Percentiles rank a stretch among this genome's conserved stretches.
Evolutionary conservation across 1,140 invertebrate genomes (phyloP).

Genomic region (Argopecten irradians): DNA sequence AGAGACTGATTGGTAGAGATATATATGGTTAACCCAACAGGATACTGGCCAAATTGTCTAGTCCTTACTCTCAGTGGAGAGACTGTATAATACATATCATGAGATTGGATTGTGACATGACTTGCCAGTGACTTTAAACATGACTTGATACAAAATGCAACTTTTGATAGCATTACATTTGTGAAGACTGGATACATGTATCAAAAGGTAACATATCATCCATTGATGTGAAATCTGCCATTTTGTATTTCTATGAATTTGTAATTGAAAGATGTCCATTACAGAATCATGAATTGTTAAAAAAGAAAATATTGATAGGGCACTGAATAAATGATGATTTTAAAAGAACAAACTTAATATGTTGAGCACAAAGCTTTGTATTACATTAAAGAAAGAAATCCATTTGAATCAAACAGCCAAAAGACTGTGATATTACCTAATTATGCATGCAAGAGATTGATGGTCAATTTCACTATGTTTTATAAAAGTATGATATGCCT

Average conservation of each 20-base stretch:
- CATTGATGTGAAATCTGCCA: background rate
- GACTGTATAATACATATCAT: background rate
- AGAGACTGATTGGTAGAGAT: background rate
- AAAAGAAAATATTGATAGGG: background rate
- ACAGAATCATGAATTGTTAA: background rate
- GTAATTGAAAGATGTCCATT: background rate
- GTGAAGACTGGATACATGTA: background rate
- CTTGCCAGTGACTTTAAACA: background rate
- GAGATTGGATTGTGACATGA: background rate
- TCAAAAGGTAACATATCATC: background rate
- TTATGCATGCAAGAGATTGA: background rate
- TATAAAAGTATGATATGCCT: background rate
- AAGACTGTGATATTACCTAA: background rate
- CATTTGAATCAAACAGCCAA: conserved; percentile 5
- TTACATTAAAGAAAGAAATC: background rate
- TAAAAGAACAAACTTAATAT: background rate
- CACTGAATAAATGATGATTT: background rate
- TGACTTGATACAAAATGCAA: background rate
- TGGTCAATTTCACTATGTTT: background rate
- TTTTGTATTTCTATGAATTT: background rate
- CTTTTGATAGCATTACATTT: background rate
- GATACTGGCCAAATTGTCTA: too few species aligned
- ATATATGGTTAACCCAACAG: background rate
- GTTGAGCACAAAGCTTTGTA: background rate
- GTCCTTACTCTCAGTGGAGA: background rate